Percentiles rank a stretch among this genome's conserved stretches.
phyloP scores from a whole-genome alignment of 1,140 invertebrate species.

The Odontomachus brunneus region DNA sequence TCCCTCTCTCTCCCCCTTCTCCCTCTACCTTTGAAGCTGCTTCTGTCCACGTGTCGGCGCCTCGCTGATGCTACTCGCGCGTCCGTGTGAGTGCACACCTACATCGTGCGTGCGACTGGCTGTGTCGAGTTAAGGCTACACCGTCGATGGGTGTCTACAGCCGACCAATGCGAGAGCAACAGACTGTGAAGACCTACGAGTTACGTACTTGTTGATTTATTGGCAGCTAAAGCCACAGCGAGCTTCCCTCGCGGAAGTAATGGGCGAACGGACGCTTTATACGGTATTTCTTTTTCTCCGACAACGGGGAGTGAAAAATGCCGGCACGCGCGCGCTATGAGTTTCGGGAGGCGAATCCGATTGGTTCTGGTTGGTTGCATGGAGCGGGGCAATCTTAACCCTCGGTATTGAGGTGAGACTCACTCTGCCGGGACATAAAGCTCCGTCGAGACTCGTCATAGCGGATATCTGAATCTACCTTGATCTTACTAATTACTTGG shows the following conservation, averaged over 20 bases:
- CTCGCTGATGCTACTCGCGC: slow-evolving; percentile 3
- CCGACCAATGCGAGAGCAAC: slow-evolving; percentile 22
- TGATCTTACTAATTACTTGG: too few species aligned
- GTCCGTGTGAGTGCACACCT: neutral
- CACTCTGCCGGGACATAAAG: neutral
- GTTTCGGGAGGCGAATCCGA: neutral
- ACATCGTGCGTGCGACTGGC: neutral
- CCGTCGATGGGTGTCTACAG: neutral
- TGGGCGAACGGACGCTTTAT: neutral
- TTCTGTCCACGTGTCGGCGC: slow-evolving; percentile 62
- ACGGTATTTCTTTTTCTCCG: neutral
- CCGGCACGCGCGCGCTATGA: neutral
- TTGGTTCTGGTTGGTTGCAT: neutral
- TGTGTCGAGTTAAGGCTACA: slow-evolving; percentile 8
- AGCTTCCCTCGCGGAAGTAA: slow-evolving; percentile 52
- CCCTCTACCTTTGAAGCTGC: neutral
- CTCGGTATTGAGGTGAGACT: neutral
- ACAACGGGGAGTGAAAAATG: slow-evolving; percentile 3
- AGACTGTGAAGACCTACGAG: slow-evolving; percentile 53
- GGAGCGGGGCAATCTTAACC: neutral
- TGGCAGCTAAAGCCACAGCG: slow-evolving; percentile 62
- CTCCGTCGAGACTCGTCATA: neutral
- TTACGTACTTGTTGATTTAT: slow-evolving; percentile 74
- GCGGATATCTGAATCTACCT: neutral
- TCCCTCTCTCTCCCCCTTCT: too few species aligned